phyloP scores from a whole-genome alignment of 2,888 invertebrate genomes.

The Idaea straminata region DNA sequence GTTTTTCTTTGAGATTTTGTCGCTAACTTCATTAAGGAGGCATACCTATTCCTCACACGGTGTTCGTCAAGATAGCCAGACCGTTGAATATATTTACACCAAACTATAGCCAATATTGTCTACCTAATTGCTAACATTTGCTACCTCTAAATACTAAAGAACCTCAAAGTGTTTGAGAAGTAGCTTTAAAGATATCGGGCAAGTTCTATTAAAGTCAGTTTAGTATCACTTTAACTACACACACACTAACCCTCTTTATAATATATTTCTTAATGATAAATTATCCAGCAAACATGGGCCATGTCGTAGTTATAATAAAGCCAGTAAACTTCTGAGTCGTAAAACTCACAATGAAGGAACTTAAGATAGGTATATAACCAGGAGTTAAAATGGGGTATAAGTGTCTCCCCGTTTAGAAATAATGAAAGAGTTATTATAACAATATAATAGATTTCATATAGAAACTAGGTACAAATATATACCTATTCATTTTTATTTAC shows the following conservation, averaged over 20 bases:
- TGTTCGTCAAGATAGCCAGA: too few relatives aligned
- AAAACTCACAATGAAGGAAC: neutral
- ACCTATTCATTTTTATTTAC: neutral
- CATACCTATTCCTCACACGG: neutral
- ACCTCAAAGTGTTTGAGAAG: too few relatives aligned
- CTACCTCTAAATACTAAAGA: too few relatives aligned
- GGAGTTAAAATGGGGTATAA: neutral
- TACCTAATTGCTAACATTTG: too few relatives aligned
- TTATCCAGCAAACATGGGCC: neutral
- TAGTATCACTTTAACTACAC: neutral
- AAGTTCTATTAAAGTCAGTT: neutral
- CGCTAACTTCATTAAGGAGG: neutral
- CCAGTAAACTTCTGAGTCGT: neutral
- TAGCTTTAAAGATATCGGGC: neutral
- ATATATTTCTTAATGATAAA: neutral
- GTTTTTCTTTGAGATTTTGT: constrained; percentile 40
- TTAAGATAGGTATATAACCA: neutral
- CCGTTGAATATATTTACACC: too few relatives aligned
- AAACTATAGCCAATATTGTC: too few relatives aligned
- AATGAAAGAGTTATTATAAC: neutral
- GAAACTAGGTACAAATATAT: neutral
- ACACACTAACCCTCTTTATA: neutral
- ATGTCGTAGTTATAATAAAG: neutral
- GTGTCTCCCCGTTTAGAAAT: neutral
- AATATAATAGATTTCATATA: neutral